These are phyloP conservation scores for Dermolepida albohirtum DNA, from an alignment of 2,888 invertebrate genomes.

Conservation along the genomic window DNA sequence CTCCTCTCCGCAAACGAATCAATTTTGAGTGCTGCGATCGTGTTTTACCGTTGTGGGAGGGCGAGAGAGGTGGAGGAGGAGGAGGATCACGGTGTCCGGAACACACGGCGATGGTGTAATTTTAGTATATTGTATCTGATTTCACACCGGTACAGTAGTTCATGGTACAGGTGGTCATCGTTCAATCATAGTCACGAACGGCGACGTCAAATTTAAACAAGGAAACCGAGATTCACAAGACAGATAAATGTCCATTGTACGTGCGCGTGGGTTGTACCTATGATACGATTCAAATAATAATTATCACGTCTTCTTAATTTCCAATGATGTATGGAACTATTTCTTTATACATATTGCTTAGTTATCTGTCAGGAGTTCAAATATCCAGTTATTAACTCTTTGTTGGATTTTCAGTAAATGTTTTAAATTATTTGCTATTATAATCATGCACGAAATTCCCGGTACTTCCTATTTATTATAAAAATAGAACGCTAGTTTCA, in stretches of 20 bases:
- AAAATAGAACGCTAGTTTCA: too few relatives aligned
- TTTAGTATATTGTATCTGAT: conserved; percentile 32
- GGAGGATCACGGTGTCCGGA: conserved; percentile 14
- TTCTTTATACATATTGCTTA: too few relatives aligned
- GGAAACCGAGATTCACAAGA: conserved; percentile 42
- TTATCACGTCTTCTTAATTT: too few relatives aligned
- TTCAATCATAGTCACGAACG: conserved; percentile 43
- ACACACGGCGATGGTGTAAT: conserved; percentile 26
- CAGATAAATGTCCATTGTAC: conserved; percentile 34
- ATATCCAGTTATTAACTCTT: too few relatives aligned
- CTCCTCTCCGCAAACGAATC: conserved; percentile 18
- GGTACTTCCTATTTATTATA: too few relatives aligned
- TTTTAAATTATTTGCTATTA: too few relatives aligned
- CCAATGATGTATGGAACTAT: too few relatives aligned
- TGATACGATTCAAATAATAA: too few relatives aligned
- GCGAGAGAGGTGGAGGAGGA: conserved; percentile 4
- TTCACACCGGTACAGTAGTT: conserved; percentile 29
- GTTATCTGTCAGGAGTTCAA: too few relatives aligned
- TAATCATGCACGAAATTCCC: too few relatives aligned
- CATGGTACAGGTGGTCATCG: conserved; percentile 41
- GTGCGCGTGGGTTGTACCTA: conserved; percentile 12
- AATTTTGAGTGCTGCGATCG: conserved; percentile 17
- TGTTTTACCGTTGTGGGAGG: conserved; percentile 33
- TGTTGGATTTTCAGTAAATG: too few relatives aligned
- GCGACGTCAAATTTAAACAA: conserved; percentile 40